Percentiles rank a stretch among this genome's conserved stretches.
Conservation (phyloP, 1,140 invertebrate species). For the Drosophila bipectinata region DNA sequence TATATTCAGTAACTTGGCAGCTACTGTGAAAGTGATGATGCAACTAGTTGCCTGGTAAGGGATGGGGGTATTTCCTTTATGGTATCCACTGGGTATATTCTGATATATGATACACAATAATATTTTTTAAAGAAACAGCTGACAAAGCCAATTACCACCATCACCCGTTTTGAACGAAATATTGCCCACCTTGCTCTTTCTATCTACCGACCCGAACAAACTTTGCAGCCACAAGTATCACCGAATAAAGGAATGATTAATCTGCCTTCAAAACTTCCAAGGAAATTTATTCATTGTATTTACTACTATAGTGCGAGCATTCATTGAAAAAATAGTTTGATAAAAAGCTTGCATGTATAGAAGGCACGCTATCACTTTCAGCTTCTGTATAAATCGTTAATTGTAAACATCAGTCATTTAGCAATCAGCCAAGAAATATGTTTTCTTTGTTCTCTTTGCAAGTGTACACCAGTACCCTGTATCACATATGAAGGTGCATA, state of each 20-base stretch:
- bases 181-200: slow-evolving; percentile 12
- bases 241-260: not conserved
- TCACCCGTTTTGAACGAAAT: not conserved
- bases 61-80: slow-evolving; percentile 24
- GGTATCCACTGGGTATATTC: not conserved
- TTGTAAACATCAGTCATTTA: slow-evolving; percentile 36
- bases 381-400: slow-evolving; percentile 28
- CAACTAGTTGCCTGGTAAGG: slow-evolving; percentile 33
- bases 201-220: slow-evolving; percentile 11
- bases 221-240: not conserved
- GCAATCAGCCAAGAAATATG: slow-evolving; percentile 20
- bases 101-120: not conserved
- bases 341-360: slow-evolving; percentile 23
- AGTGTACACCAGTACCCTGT: not conserved
- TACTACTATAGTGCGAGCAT: not conserved
- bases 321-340: not conserved
- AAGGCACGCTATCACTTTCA: slow-evolving; percentile 15
- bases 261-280: not conserved
- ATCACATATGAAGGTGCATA: not conserved
- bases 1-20: slow-evolving; percentile 17
- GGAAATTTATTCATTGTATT: slow-evolving; percentile 28
- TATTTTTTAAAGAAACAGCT: slow-evolving; percentile 16
- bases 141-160: slow-evolving; percentile 10
- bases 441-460: slow-evolving; percentile 32
- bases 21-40: slow-evolving; percentile 34